Evolutionary conservation across 1,140 invertebrate species (phyloP).

Genomic region (Eupristina koningsbergeri): DNA sequence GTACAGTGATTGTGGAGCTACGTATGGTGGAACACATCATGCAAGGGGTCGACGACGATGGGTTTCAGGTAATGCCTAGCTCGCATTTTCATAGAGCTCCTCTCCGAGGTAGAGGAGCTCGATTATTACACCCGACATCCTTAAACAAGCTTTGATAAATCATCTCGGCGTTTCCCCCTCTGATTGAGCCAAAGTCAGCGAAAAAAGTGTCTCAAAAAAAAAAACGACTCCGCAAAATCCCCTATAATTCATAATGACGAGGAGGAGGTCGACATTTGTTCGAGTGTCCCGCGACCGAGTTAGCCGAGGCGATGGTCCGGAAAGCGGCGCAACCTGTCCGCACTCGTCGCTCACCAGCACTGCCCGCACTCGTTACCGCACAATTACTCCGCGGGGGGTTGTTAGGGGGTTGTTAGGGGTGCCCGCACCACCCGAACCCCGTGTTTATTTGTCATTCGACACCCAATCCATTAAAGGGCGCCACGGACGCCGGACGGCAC

Average conservation of each 20-base stretch:
- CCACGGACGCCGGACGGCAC: background rate
- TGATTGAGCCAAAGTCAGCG: no score
- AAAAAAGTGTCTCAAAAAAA: background rate
- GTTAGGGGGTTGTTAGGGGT: conserved; percentile 64
- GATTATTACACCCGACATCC: background rate
- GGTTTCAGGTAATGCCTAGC: background rate
- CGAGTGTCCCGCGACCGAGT: background rate
- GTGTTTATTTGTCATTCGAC: conserved; percentile 66
- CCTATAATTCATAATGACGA: conserved; percentile 6
- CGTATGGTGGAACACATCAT: background rate
- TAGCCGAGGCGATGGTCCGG: conserved; percentile 61
- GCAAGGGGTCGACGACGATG: background rate
- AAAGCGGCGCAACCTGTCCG: conserved; percentile 64
- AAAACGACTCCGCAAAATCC: conserved; percentile 21
- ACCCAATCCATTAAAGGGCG: conserved; percentile 59
- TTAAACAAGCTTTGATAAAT: background rate
- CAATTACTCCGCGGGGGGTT: conserved; percentile 64
- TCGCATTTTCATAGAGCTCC: background rate
- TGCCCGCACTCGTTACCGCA: conserved; percentile 49
- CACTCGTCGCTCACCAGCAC: no score
- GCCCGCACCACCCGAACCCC: conserved; percentile 37
- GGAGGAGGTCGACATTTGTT: conserved; percentile 48
- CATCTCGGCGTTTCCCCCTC: background rate
- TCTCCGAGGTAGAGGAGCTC: background rate
- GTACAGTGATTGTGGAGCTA: no score